phyloP scores from a whole-genome alignment of 2,113 vertebrate genomes.

The Tychaedon coryphoeus region DNA sequence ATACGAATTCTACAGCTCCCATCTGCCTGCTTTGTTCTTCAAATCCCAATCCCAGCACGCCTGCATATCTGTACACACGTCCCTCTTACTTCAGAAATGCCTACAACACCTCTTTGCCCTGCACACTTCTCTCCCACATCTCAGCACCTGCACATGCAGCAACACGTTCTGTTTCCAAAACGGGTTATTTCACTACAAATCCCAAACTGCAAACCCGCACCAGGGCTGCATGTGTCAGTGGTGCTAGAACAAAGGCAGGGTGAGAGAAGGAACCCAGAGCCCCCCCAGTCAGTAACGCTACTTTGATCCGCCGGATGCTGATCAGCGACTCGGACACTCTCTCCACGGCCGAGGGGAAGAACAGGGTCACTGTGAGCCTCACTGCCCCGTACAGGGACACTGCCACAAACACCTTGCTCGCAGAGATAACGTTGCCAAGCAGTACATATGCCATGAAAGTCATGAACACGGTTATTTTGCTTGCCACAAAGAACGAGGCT shows the following conservation, averaged over 20 bases:
- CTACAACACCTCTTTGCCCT: not conserved
- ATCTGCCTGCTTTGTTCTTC: not conserved
- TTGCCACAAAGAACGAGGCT: conserved; percentile 90
- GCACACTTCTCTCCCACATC: not conserved
- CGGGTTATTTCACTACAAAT: not conserved
- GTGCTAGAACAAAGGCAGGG: accelerated
- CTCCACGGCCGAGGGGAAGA: conserved; percentile 91
- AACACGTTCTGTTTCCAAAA: accelerated
- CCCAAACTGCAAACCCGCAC: not conserved
- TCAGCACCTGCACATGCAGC: not conserved
- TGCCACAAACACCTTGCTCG: conserved; percentile 87
- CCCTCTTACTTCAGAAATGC: not conserved
- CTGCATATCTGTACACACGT: accelerated
- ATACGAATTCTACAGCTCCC: not conserved
- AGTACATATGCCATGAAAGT: conserved; percentile 88
- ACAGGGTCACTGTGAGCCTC: conserved; percentile 89
- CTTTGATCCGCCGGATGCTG: conserved; percentile 92
- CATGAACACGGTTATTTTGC: conserved; percentile 91
- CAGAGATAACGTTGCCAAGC: conserved; percentile 82
- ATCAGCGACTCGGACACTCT: conserved; percentile 83
- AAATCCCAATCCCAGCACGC: not conserved
- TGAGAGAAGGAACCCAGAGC: not conserved
- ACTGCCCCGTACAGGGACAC: conserved; percentile 86
- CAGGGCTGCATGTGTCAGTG: not conserved
- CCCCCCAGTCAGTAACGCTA: not conserved